Base-by-base conservation (phyloP, 2,888 invertebrate genomes). In the Drosophila mettleri region DNA sequence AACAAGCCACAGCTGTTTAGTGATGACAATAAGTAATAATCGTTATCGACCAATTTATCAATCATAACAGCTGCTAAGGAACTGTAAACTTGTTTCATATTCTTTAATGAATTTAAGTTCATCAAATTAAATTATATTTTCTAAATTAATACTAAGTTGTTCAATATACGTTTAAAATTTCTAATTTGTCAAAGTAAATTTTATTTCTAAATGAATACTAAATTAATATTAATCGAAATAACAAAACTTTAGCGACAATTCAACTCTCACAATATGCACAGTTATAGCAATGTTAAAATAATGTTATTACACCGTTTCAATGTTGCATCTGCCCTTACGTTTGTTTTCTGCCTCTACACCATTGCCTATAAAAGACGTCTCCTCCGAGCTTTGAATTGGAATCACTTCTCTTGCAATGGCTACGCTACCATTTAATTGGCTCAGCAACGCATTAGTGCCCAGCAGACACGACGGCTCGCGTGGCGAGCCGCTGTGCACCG, bases 351-450 rank as follows among this genome's bases (percentile, higher is more conserved):
- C 67, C 14, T 55, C 67, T 14, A 63, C 75, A 49, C 80, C 84
- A 41, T 65, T 87, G 4, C 95, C 95, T 69, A 96, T 96, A 89
- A 96, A 96, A 0, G 96, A 96, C 0, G 96, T 96, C 87, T 96
- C 96, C 90, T 95, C 96, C 0, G 96, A 96, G n/a, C 89, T 92
- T 16, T 82, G 76, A 29, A 69, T 73, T 9, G 84, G 74, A 22
- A 85, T 48, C 16, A 89, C 86, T 75, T 91, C 87, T 57, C 88
- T 80, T 16, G 88, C 87, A 64, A 90, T 71, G 29, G 86, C 54
- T 53, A 86, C 73, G 34, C 86, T 85, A 3, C 78, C 73, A 64
- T 89, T 90, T 6, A 79, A 31, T 66, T 85, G 86, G 27, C 78
- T 70, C 20, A 82, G 49, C 31, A 80, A 18, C 1, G 82, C 78